Conservation (phyloP, 2,888 invertebrate genomes). For the Sarcophaga caerulescens region DNA sequence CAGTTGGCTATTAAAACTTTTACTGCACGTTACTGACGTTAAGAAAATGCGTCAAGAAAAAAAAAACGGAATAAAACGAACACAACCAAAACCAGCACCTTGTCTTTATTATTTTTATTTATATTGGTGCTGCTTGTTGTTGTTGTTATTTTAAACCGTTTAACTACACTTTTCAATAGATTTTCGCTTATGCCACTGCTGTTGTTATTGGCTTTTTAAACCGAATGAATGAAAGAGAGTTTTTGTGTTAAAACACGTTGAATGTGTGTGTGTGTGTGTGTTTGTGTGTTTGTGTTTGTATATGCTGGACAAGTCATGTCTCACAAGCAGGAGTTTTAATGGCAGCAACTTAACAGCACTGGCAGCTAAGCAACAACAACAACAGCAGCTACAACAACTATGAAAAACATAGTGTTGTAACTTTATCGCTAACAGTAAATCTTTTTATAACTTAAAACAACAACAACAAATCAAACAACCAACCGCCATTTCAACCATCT, state of each 20-base stretch:
- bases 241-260: not conserved
- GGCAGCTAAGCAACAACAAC: not conserved
- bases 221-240: too few species aligned
- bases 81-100: not conserved
- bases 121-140: too few species aligned
- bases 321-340: constrained; percentile 57
- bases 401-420: constrained; percentile 45
- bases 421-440: constrained; percentile 65
- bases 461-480: constrained; percentile 12
- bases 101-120: not conserved
- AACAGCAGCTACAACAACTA: constrained; percentile 19
- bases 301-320: constrained; percentile 28
- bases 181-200: not conserved
- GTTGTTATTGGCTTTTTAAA: too few species aligned
- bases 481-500: constrained; percentile 1
- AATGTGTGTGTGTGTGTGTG: not conserved
- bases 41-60: constrained; percentile 51
- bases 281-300: too few species aligned
- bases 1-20: constrained; percentile 43
- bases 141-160: not conserved
- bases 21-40: constrained; percentile 39
- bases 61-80: not conserved
- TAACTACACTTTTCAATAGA: not conserved
- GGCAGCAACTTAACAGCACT: constrained; percentile 45
- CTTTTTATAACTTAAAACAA: constrained; percentile 59